Percentiles rank a stretch among this genome's conserved stretches.
These are phyloP conservation scores for Sandelia bainsii DNA, from an alignment of 2,797 vertebrate genomes.

Conservation along the genomic window DNA sequence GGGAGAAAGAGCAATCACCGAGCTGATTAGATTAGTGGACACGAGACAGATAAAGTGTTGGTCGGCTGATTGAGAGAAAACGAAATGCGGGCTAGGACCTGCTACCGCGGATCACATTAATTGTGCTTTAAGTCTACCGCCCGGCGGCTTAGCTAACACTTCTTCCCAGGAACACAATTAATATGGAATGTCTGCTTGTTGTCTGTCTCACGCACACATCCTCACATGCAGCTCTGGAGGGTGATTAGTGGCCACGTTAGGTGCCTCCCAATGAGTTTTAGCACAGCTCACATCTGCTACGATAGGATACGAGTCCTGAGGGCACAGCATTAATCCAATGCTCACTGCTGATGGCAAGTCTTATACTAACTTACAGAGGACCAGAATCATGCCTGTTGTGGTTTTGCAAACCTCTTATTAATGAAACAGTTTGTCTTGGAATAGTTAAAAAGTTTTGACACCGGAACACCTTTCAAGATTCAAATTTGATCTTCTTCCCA, in stretches of 20 bases:
- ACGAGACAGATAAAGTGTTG: slow-evolving; percentile 63
- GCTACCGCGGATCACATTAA: slow-evolving; percentile 67
- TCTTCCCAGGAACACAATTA: slow-evolving; percentile 66
- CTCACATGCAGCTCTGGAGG: slow-evolving; percentile 28
- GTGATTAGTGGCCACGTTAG: slow-evolving; percentile 61
- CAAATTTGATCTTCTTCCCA: background rate
- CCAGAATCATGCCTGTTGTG: slow-evolving; percentile 34
- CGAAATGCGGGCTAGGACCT: slow-evolving; percentile 48
- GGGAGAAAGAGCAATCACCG: slow-evolving; percentile 64
- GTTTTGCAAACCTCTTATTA: slow-evolving; percentile 15
- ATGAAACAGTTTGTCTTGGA: slow-evolving; percentile 26
- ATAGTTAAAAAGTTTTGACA: background rate
- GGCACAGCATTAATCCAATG: slow-evolving; percentile 62
- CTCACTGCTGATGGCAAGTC: slow-evolving; percentile 57
- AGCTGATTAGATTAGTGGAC: slow-evolving; percentile 73
- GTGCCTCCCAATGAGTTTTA: slow-evolving; percentile 62
- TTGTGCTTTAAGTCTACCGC: slow-evolving; percentile 57
- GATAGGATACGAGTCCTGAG: slow-evolving; percentile 32
- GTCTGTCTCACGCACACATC: slow-evolving; percentile 12
- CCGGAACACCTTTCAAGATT: slow-evolving; percentile 1
- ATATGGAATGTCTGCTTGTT: slow-evolving; percentile 61
- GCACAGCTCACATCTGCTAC: slow-evolving; percentile 38
- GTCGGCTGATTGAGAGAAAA: slow-evolving; percentile 69
- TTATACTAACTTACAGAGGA: slow-evolving; percentile 38
- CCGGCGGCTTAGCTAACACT: slow-evolving; percentile 54